phyloP scores from a whole-genome alignment of 2,888 invertebrate species.

The Schizotus pectinicornis region DNA sequence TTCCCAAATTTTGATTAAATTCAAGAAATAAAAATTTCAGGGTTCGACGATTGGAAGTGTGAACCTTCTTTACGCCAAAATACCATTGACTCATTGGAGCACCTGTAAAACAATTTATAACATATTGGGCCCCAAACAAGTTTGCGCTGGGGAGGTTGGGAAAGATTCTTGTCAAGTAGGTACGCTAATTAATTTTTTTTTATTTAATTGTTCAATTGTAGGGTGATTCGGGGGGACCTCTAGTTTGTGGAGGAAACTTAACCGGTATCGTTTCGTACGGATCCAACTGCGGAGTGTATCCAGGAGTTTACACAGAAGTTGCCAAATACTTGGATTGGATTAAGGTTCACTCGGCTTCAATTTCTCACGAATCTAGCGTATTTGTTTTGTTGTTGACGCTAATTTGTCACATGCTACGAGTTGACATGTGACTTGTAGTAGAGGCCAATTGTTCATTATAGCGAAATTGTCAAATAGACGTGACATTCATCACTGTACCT shows the following conservation, averaged over 20 bases:
- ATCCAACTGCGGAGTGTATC: slow-evolving; percentile 15
- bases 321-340: slow-evolving; percentile 20
- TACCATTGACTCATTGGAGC: not conserved
- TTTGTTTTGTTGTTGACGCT: not conserved
- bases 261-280: slow-evolving; percentile 30
- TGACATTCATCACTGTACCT: too few relatives aligned
- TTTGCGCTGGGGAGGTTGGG: slow-evolving; percentile 12
- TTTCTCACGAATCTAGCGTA: not conserved
- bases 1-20: not conserved
- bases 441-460: too few relatives aligned
- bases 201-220: slow-evolving; percentile 2
- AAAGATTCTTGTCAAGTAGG: slow-evolving; percentile 22
- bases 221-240: slow-evolving; percentile 32
- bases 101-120: not conserved
- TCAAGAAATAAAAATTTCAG: not conserved
- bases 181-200: not conserved
- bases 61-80: not conserved
- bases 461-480: too few relatives aligned
- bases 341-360: not conserved
- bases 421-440: too few relatives aligned
- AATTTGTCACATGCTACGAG: too few relatives aligned
- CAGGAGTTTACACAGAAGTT: slow-evolving; percentile 20
- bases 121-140: not conserved
- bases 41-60: not conserved
- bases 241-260: slow-evolving; percentile 20